Percentiles rank a stretch among this genome's conserved stretches.
Evolutionary conservation across 2,888 invertebrate species (phyloP).

Genomic region (Eupsilia transversa): DNA sequence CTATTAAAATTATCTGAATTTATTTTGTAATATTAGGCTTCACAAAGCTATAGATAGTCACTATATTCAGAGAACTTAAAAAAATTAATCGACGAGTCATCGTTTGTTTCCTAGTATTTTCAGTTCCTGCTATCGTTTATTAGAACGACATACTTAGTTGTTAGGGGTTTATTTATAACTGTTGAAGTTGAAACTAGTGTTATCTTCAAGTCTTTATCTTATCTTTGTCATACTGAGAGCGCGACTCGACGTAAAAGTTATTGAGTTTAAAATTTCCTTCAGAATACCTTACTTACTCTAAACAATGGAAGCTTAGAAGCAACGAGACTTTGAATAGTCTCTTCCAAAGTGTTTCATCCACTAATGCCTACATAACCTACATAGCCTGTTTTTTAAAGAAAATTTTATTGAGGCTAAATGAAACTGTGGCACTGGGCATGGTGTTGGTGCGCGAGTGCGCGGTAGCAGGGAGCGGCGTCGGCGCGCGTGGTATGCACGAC

Average conservation of each 20-base stretch:
- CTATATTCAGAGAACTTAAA: conserved; percentile 43
- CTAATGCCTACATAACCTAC: conserved; percentile 26
- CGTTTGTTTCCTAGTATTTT: conserved; percentile 39
- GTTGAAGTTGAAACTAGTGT: conserved; percentile 5
- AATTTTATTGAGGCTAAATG: conserved; percentile 40
- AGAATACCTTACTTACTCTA: not conserved
- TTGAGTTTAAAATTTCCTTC: conserved; percentile 14
- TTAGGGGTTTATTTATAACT: conserved; percentile 8
- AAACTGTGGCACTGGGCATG: conserved; percentile 58
- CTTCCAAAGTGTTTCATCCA: not conserved
- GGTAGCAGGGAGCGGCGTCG: conserved; percentile 55
- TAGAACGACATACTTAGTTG: conserved; percentile 3
- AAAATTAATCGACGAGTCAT: conserved; percentile 64
- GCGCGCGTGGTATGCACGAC: conserved; percentile 62
- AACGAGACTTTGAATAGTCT: not conserved
- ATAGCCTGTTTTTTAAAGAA: conserved; percentile 32
- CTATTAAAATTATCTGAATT: conserved; percentile 1
- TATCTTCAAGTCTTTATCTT: conserved; percentile 54
- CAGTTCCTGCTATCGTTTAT: conserved; percentile 11
- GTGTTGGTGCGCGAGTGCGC: conserved; percentile 35
- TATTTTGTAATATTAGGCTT: not conserved
- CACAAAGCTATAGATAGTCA: not conserved
- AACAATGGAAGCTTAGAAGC: not conserved
- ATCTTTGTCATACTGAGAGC: conserved; percentile 38
- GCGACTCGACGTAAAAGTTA: conserved; percentile 2